These are phyloP conservation scores for Autographa pulchrina DNA, from an alignment of 2,888 invertebrate species.

Conservation along the genomic window DNA sequence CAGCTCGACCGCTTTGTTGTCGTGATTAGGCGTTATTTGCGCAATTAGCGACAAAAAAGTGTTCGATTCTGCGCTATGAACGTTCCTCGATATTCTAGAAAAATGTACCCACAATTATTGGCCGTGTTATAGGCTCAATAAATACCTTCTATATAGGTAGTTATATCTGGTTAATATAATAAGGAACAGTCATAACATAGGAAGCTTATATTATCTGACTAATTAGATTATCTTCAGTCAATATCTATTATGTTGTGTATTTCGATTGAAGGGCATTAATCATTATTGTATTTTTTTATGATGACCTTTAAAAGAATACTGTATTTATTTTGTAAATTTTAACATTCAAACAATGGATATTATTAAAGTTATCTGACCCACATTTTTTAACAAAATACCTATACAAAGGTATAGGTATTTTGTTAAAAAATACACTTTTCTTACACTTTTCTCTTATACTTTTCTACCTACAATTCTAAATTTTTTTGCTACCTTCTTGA, in stretches of 20 bases:
- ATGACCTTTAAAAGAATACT: conserved; percentile 25
- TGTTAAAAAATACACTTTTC: too few relatives aligned
- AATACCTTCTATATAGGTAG: background rate
- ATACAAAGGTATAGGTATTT: too few relatives aligned
- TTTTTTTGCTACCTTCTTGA: background rate
- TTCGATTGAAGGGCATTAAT: background rate
- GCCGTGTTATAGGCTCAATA: background rate
- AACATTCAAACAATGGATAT: conserved; percentile 31
- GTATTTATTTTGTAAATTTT: too few relatives aligned
- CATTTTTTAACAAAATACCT: conserved; percentile 9
- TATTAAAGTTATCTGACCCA: conserved; percentile 10
- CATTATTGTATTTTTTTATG: conserved; percentile 15
- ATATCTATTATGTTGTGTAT: conserved; percentile 6
- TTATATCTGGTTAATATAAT: background rate
- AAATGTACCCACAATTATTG: conserved; percentile 41
- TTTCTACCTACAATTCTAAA: background rate
- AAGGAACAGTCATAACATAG: background rate
- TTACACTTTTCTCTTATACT: too few relatives aligned
- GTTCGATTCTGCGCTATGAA: conserved; percentile 50
- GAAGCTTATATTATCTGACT: conserved; percentile 2
- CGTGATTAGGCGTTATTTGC: conserved; percentile 65
- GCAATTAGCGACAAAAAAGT: conserved; percentile 64
- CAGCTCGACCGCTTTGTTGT: conserved; percentile 61
- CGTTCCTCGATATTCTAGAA: conserved; percentile 55
- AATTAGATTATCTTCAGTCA: conserved; percentile 11